Conservation (phyloP, 1,140 invertebrate species). For the Drosophila parabipectinata region DNA sequence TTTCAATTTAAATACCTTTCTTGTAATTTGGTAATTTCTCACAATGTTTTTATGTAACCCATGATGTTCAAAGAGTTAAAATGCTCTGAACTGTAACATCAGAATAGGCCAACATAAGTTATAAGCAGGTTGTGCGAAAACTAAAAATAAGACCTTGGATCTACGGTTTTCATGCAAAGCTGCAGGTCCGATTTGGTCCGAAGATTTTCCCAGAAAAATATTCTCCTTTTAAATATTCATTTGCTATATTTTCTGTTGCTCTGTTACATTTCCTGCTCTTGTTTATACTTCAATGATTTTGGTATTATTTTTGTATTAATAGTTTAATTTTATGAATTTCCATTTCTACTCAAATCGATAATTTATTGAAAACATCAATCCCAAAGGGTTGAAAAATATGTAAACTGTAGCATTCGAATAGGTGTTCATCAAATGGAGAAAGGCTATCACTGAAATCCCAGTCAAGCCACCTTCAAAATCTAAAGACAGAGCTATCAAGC, state of each 20-base stretch:
- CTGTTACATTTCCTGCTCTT: conserved; percentile 4
- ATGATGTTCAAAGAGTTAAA: neutral
- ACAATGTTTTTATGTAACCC: too few relatives aligned
- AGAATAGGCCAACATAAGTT: conserved; percentile 5
- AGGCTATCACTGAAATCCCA: neutral
- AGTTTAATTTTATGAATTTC: neutral
- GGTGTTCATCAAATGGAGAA: neutral
- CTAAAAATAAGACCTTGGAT: neutral
- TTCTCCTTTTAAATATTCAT: neutral
- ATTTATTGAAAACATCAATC: neutral
- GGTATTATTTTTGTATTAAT: neutral
- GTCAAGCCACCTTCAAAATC: neutral
- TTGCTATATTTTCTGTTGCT: neutral
- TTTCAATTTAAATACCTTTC: neutral
- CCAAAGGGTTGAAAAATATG: neutral
- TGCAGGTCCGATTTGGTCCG: neutral
- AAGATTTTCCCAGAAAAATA: neutral
- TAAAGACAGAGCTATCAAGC: neutral
- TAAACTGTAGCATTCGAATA: conserved; percentile 8
- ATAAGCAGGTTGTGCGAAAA: neutral
- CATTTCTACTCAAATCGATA: too few relatives aligned
- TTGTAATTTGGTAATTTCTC: neutral
- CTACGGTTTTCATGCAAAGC: neutral
- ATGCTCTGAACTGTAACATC: conserved; percentile 6
- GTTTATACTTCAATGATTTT: conserved; percentile 18